Evolutionary conservation across 1,140 invertebrate species (phyloP).

Genomic region (Portunus trituberculatus): DNA sequence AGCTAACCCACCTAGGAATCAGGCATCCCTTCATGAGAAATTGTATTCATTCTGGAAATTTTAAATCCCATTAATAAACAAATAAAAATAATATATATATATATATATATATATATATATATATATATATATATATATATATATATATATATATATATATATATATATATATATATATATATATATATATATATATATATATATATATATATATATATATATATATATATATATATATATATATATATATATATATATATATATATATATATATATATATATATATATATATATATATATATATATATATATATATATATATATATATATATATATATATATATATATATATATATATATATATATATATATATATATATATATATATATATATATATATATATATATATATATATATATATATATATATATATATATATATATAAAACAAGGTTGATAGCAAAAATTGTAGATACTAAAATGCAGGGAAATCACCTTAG

Average conservation of each 20-base stretch:
- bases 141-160: too few species aligned
- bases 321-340: slow-evolving; percentile 56
- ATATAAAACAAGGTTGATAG: too few species aligned
- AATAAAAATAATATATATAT: too few species aligned
- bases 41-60: too few species aligned
- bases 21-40: too few species aligned
- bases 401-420: slow-evolving; percentile 52
- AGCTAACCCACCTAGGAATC: too few species aligned
- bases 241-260: slow-evolving; percentile 26
- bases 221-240: slow-evolving; percentile 28
- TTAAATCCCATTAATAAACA: too few species aligned
- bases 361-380: background rate
- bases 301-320: background rate
- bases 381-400: background rate
- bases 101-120: too few species aligned
- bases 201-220: slow-evolving; percentile 28
- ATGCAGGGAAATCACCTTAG: background rate
- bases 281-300: slow-evolving; percentile 34
- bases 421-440: slow-evolving; percentile 34
- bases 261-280: slow-evolving; percentile 57
- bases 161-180: too few species aligned
- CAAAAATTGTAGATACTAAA: too few species aligned
- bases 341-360: slow-evolving; percentile 56
- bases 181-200: background rate
- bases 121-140: too few species aligned